phyloP scores from a whole-genome alignment of 1,140 invertebrate species.

The Drosophila oshimai region DNA sequence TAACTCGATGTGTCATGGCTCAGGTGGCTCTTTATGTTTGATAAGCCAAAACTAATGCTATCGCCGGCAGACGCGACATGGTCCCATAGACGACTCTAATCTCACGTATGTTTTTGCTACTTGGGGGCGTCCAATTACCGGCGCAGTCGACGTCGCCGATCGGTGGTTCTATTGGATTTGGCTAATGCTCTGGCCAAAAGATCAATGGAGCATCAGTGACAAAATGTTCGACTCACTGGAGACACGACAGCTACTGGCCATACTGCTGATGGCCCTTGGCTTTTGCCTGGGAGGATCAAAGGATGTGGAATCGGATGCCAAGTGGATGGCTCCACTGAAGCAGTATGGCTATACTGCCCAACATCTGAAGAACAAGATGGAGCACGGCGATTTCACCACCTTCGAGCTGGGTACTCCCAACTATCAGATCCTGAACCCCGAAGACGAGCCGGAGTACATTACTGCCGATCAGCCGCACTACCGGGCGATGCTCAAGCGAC shows the following conservation, averaged over 20 bases:
- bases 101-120: constrained; percentile 51
- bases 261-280: constrained; percentile 15
- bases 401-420: constrained; percentile 69
- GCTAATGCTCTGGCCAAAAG: constrained; percentile 26
- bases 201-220: constrained; percentile 54
- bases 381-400: constrained; percentile 67
- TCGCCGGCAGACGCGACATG: constrained; percentile 56
- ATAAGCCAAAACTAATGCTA: constrained; percentile 57
- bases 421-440: constrained; percentile 70
- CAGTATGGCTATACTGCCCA: constrained; percentile 41
- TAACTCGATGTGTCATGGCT: constrained; percentile 48
- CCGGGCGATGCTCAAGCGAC: constrained; percentile 40
- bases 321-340: constrained; percentile 44
- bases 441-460: constrained; percentile 70
- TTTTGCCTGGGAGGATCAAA: background rate
- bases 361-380: constrained; percentile 61
- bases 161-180: constrained; percentile 43
- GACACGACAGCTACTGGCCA: constrained; percentile 32
- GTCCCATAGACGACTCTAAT: constrained; percentile 50
- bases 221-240: constrained; percentile 52
- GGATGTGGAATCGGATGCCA: background rate
- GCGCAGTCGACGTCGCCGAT: constrained; percentile 6
- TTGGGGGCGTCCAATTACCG: constrained; percentile 36
- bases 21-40: background rate
- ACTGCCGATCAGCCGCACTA: constrained; percentile 74